Evolutionary conservation across 2,797 vertebrate species (phyloP).

Genomic region (Hydrophis major): DNA sequence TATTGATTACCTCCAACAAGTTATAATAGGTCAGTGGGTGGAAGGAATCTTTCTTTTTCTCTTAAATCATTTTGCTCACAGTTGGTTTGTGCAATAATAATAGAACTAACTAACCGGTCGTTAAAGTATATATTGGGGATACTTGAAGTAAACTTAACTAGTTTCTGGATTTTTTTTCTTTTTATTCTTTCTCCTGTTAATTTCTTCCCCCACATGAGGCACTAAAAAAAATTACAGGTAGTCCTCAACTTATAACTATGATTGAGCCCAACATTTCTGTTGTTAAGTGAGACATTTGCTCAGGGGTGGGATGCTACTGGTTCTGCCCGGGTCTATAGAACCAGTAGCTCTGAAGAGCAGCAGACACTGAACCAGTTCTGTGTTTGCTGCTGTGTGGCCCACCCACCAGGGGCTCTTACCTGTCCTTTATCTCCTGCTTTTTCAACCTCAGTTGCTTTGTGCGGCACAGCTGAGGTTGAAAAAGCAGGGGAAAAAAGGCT

Average conservation of each 20-base stretch:
- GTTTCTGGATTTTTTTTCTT: neutral
- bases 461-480: no score
- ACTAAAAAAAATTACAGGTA: neutral
- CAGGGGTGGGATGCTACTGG: no score
- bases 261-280: neutral
- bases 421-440: no score
- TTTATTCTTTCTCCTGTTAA: neutral
- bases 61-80: neutral
- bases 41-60: neutral
- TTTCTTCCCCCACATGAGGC: neutral
- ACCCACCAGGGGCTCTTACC: no score
- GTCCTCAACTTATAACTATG: neutral
- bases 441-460: no score
- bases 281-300: neutral
- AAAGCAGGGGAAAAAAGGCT: no score
- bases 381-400: no score
- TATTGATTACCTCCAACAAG: neutral
- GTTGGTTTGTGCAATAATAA: neutral
- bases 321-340: no score
- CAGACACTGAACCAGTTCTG: no score
- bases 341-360: no score
- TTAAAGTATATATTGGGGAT: neutral
- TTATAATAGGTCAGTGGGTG: neutral
- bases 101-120: neutral
- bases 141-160: neutral